These are phyloP conservation scores for Daphoenositta chrysoptera DNA, from an alignment of 2,113 vertebrate genomes.

Conservation along the genomic window DNA sequence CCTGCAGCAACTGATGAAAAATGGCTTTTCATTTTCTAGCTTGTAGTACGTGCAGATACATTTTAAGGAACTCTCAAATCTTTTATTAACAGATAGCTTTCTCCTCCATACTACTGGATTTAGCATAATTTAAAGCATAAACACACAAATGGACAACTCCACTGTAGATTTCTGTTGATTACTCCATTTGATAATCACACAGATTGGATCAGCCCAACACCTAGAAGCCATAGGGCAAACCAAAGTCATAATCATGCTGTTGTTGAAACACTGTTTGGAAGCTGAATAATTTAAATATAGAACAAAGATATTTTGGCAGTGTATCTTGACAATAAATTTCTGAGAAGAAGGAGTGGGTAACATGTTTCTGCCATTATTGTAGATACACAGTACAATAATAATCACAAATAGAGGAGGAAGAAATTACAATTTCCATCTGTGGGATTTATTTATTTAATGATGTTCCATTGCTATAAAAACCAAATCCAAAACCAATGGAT, in stretches of 20 bases:
- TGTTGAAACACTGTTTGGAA: background rate
- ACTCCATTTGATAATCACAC: background rate
- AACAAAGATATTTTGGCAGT: background rate
- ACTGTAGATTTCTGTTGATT: background rate
- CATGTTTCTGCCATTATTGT: background rate
- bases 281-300: background rate
- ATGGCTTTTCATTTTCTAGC: background rate
- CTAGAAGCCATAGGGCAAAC: background rate
- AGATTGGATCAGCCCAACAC: background rate
- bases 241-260: background rate
- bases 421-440: background rate
- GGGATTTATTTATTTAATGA: background rate
- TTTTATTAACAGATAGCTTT: background rate
- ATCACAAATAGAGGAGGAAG: background rate
- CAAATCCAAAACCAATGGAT: background rate
- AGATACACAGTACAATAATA: background rate
- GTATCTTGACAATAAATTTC: background rate
- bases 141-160: background rate
- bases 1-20: background rate
- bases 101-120: background rate
- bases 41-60: background rate
- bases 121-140: background rate
- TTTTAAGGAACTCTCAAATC: background rate
- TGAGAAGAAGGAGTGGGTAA: background rate
- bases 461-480: background rate